Base-by-base conservation (phyloP, 1,140 invertebrate species). In the Drosophila erecta region DNA sequence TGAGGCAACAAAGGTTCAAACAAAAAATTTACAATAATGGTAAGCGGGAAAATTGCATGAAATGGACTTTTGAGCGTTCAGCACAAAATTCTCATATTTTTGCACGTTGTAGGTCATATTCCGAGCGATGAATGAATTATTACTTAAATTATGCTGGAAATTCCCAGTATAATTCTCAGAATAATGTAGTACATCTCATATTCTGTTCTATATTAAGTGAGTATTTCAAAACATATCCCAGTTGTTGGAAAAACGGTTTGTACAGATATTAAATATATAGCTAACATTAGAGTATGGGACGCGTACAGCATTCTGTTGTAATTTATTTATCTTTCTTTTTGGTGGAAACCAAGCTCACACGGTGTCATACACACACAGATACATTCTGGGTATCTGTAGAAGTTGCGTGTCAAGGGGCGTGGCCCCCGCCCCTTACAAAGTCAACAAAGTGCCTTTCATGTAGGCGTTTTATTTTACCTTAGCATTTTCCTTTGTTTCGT, bases 1-100 rank as follows among this genome's bases (percentile, higher is more conserved):
- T 76, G 62, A 76, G 79, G 73, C 76, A 81, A 61, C 73, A 47
- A 56, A 71, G 64, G 64, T 47, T 61, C 15, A 38, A 66, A 76
- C 74, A 56, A 59, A 22, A 20, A 17, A 17, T 17, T 17, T 5
- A 60, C 14, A 56, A 54, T 50, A 58, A 64, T 66, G 43, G 30
- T 30, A 35, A 51, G 8, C 12, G 17, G 43, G 22, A 41, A 67
- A 49, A 59, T 59, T 27, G 20, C 3, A 38, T 27, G 62, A 65
- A 66, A 33, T 44, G 38, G 54, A 64, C 54, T 81, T 69, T 60
- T 61, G 65, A 78, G 61, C 59, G 61, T 54, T 73, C 22, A 74
- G 46, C 54, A 60, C 41, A 17, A 74, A 49, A 57, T 71, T 44
- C 41, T 40, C 8, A 24, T 30, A 30, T 40, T 56, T 43, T 30